These are phyloP conservation scores for Lophius americanus DNA, from an alignment of 2,797 vertebrate genomes.

Conservation along the genomic window DNA sequence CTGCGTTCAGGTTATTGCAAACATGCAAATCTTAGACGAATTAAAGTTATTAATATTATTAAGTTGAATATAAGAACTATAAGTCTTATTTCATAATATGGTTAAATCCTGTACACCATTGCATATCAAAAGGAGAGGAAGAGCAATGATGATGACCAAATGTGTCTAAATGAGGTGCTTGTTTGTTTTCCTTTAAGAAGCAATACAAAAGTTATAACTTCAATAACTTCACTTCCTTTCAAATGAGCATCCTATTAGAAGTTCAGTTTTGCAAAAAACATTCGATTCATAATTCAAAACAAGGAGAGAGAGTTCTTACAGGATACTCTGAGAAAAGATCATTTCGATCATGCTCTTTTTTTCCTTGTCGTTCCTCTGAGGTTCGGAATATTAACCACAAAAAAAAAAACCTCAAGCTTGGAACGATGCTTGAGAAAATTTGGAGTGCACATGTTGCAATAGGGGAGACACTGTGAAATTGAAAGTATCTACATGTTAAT, in stretches of 20 bases:
- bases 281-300: constrained; percentile 11
- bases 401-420: not conserved
- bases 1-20: not conserved
- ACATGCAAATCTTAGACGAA: not conserved
- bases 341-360: constrained; percentile 15
- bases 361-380: constrained; percentile 11
- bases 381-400: constrained; percentile 26
- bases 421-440: constrained; percentile 34
- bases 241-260: not conserved
- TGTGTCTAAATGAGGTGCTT: not conserved
- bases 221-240: constrained; percentile 3
- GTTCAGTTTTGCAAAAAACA: not conserved
- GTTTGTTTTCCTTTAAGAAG: not conserved
- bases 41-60: not conserved
- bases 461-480: constrained; percentile 49
- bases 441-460: constrained; percentile 34
- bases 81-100: not conserved
- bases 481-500: constrained; percentile 70
- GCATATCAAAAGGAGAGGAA: not conserved
- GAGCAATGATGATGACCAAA: not conserved
- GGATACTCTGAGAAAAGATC: constrained; percentile 17
- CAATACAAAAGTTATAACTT: not conserved
- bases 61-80: not conserved
- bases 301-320: constrained; percentile 4
- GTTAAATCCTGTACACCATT: not conserved